These are phyloP conservation scores for Drosophila bunnanda DNA, from an alignment of 2,888 invertebrate genomes.

Conservation along the genomic window DNA sequence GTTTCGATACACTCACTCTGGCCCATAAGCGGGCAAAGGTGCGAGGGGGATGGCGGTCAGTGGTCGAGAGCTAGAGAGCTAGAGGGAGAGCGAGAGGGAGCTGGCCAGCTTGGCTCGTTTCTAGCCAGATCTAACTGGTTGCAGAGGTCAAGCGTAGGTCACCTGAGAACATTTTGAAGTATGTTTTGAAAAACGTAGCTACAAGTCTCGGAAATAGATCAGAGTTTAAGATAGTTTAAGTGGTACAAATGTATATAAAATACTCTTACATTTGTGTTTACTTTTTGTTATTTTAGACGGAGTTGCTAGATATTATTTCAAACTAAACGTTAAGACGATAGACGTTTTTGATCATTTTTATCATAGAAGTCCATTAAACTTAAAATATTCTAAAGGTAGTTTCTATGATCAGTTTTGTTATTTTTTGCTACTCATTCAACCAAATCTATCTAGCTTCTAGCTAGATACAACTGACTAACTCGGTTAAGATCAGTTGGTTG, in stretches of 20 bases:
- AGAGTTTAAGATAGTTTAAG: too few species aligned
- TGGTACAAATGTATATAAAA: too few species aligned
- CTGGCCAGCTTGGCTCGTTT: conserved; percentile 18
- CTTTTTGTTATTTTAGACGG: too few species aligned
- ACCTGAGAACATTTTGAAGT: neutral
- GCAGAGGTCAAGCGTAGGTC: conserved; percentile 20
- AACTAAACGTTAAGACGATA: too few species aligned
- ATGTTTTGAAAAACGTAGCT: neutral
- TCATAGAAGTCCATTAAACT: too few species aligned
- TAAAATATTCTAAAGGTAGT: too few species aligned
- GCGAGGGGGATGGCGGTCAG: neutral
- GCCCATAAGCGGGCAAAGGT: conserved; percentile 5
- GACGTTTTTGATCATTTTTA: too few species aligned
- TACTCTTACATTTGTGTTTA: too few species aligned
- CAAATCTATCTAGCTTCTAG: neutral
- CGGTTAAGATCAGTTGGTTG: neutral
- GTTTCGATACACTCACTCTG: conserved; percentile 56
- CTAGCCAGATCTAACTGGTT: conserved; percentile 16
- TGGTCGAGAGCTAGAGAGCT: conserved; percentile 17
- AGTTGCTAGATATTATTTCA: too few species aligned
- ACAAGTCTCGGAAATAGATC: too few species aligned
- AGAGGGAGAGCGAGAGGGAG: conserved; percentile 13
- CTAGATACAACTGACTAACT: neutral
- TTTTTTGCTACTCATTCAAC: too few species aligned
- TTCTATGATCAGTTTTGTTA: too few species aligned